phyloP scores from a whole-genome alignment of 2,888 invertebrate genomes.

The Ariolimax columbianus region DNA sequence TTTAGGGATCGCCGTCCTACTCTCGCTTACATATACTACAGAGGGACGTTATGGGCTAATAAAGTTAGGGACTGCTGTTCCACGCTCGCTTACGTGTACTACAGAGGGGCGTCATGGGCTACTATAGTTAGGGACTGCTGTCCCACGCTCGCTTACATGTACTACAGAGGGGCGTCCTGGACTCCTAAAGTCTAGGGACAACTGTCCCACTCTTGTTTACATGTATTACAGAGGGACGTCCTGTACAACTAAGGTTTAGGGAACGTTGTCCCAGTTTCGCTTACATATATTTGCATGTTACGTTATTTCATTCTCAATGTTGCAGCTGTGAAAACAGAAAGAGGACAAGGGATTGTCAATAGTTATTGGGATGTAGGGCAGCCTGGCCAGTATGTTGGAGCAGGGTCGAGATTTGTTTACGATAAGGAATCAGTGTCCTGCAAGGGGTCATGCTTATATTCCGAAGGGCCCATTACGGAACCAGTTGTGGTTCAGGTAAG shows the following conservation, averaged over 20 bases:
- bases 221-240: too few species aligned
- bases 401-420: conserved; percentile 89
- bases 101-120: too few species aligned
- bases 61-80: too few species aligned
- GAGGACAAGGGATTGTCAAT: conserved; percentile 86
- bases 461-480: conserved; percentile 88
- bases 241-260: neutral
- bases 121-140: too few species aligned
- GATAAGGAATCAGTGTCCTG: conserved; percentile 77
- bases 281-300: neutral
- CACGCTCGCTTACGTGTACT: too few species aligned
- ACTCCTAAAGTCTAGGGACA: too few species aligned
- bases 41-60: neutral
- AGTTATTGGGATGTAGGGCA: conserved; percentile 89
- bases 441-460: conserved; percentile 85
- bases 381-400: conserved; percentile 86
- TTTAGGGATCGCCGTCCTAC: too few species aligned
- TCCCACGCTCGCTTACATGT: too few species aligned
- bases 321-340: conserved; percentile 86
- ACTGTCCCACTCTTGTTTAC: too few species aligned
- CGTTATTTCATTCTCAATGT: neutral
- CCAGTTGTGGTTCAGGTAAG: conserved; percentile 89
- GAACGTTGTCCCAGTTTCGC: too few species aligned
- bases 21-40: neutral
- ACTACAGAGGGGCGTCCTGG: too few species aligned